These are phyloP conservation scores for Phalacrocorax pelagicus DNA, from an alignment of 2,113 vertebrate species.

Conservation along the genomic window DNA sequence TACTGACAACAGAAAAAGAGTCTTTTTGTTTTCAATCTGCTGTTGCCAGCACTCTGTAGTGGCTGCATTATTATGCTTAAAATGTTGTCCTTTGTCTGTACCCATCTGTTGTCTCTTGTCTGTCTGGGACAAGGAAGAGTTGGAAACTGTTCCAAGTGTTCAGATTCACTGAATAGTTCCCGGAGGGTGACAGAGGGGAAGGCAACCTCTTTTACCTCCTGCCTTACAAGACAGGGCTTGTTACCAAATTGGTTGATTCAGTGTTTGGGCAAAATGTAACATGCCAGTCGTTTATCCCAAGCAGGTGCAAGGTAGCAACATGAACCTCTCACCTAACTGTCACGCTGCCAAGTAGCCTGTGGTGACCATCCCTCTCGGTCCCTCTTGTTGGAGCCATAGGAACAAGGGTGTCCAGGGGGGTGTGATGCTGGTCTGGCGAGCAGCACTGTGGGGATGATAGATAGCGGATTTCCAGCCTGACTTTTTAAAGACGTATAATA, in stretches of 20 bases:
- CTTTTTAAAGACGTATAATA: neutral
- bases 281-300: neutral
- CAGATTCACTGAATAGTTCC: neutral
- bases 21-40: neutral
- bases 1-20: neutral
- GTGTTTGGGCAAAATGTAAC: neutral
- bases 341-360: neutral
- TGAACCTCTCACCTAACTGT: neutral
- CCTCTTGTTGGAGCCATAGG: neutral
- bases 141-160: neutral
- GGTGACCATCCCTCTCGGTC: neutral
- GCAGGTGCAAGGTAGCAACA: neutral
- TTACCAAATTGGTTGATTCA: neutral
- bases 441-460: neutral
- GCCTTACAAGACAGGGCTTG: neutral
- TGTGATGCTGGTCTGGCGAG: neutral
- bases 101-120: constrained; percentile 12
- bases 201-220: neutral
- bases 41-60: neutral
- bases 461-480: neutral
- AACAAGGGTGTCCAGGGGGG: neutral
- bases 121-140: constrained; percentile 10
- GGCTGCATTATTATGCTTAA: neutral
- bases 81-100: neutral
- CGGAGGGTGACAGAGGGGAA: neutral